Base-by-base conservation (phyloP, 1,140 invertebrate species). In the Ceratitis capitata region DNA sequence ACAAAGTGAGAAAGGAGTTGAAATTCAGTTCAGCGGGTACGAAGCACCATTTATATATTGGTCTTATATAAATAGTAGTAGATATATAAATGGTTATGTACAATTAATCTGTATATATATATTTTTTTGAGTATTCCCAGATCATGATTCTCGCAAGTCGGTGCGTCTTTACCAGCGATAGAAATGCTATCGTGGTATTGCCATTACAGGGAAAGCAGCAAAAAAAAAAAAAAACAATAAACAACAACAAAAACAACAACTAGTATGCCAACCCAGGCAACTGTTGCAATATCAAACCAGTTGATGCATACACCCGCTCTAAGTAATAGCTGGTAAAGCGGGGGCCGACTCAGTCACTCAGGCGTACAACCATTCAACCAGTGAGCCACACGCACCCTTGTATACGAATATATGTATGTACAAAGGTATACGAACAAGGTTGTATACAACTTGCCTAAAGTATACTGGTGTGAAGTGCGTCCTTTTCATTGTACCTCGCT, bases 111-210 rank as follows among this genome's bases (percentile, higher is more conserved):
- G 69, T 26, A 26, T 23, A 23, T 26, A 45, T 78, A 47, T 78
- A 78, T 78, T 78, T n/a, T n/a, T n/a, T 78, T 45, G 39, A 78
- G 69, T 45, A 9, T n/a, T 78, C 10, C 69, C 45, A 39, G 45
- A 78, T 26, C 45, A 39, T 35, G 39, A 26, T 7, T 26, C 16
- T 26, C 16, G 69, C 69, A 39, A 19, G 69, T 78, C 45, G 26
- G 69, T 78, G 69, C 69, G 69, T 78, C 45, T 35, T 6, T 78
- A 19, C 69, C 10, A 45, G 69, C 69, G 45, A 45, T 47, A 45
- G 69, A 78, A 78, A 78, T 26, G n/a, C 39, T 78, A 78, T 29
- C 42, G 69, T 78, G 42, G 42, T 78, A 78, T 78, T 42, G 39
- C 69, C 7, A 23, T 47, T 45, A 39, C 69, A 47, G 26, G n/a